These are phyloP conservation scores for Berghia stephanieae DNA, from an alignment of 1,140 invertebrate species.

Conservation along the genomic window DNA sequence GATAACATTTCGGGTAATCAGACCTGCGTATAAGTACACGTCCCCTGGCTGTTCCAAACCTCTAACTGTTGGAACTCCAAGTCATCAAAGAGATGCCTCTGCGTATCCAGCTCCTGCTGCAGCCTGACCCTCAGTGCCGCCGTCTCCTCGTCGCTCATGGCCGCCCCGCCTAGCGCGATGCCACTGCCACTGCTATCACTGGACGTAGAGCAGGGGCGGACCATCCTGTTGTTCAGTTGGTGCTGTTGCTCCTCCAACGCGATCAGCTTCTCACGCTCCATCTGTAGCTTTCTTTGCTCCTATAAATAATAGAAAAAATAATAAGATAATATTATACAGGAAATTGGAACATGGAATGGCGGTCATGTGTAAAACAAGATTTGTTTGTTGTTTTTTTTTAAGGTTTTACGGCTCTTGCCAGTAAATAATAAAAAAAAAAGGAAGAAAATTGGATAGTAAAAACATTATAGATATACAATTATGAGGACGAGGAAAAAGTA, in stretches of 20 bases:
- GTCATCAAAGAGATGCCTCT: constrained; percentile 83
- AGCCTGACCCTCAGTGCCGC: constrained; percentile 72
- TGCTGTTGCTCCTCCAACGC: constrained; percentile 74
- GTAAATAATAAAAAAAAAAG: too few relatives aligned
- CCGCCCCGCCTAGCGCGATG: background rate
- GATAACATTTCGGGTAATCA: too few relatives aligned
- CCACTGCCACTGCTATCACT: background rate
- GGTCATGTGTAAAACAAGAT: too few relatives aligned
- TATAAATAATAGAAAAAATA: constrained; percentile 36
- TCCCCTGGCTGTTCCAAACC: too few relatives aligned
- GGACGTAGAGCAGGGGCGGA: constrained; percentile 57
- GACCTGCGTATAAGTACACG: too few relatives aligned
- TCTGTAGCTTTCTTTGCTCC: constrained; percentile 76
- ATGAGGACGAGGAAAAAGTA: too few relatives aligned
- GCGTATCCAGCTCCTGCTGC: constrained; percentile 70
- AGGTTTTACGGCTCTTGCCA: too few relatives aligned
- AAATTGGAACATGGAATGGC: too few relatives aligned
- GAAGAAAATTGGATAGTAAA: too few relatives aligned
- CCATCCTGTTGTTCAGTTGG: constrained; percentile 70
- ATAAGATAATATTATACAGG: background rate
- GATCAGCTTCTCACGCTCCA: constrained; percentile 76
- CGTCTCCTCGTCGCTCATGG: constrained; percentile 22
- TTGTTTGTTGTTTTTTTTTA: too few relatives aligned
- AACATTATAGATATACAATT: too few relatives aligned
- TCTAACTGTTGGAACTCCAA: constrained; percentile 93